phyloP scores from a whole-genome alignment of 2,797 vertebrate species.

The Periparus ater region DNA sequence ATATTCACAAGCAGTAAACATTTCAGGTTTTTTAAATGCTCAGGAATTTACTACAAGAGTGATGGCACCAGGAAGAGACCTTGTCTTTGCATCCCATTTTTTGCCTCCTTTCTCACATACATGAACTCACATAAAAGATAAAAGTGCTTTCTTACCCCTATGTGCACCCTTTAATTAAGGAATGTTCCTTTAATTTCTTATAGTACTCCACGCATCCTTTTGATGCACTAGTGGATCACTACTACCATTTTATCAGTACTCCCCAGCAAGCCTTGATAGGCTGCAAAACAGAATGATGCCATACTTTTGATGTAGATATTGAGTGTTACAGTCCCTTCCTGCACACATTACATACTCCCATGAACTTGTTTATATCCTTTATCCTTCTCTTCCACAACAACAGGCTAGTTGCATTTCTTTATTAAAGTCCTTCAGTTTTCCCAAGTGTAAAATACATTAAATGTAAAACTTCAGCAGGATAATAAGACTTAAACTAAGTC shows the following conservation, averaged over 20 bases:
- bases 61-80: not conserved
- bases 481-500: not conserved
- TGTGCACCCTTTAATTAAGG: not conserved
- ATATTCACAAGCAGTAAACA: accelerated
- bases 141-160: not conserved
- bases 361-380: not conserved
- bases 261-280: not conserved
- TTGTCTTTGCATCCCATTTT: not conserved
- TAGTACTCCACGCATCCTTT: not conserved
- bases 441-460: not conserved
- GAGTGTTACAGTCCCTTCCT: not conserved
- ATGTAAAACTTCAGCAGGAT: not conserved
- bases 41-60: not conserved
- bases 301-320: not conserved
- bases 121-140: not conserved
- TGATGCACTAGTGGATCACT: not conserved
- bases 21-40: not conserved
- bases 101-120: not conserved
- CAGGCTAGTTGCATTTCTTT: not conserved
- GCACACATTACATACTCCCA: not conserved
- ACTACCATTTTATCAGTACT: not conserved
- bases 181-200: not conserved
- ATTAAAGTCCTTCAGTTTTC: not conserved
- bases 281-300: not conserved
- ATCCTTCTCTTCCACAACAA: not conserved